Evolutionary conservation across 1,140 invertebrate genomes (phyloP), one percentile per base, ranked within the genome.

Genomic region (Cepaea nemoralis): DNA sequence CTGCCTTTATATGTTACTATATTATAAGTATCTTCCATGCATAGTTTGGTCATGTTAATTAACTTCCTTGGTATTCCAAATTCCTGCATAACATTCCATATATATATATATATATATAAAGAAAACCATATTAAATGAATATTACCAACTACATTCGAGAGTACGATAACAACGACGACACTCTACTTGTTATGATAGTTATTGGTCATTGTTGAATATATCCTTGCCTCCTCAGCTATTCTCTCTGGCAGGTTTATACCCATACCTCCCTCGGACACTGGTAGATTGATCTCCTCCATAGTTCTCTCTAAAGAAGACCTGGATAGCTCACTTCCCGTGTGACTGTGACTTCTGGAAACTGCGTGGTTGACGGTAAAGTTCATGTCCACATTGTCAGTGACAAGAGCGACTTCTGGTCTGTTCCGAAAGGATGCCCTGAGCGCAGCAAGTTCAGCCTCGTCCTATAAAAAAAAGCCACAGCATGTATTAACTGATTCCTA

Each of bases 341-440:
- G 48, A 42, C 63, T 70, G 40, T 79, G 48, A n/a, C 45, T 59
- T 31, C 76, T 75, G 0, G 81, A 40, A 48, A 81, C 40, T 39
- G 84, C 84, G 76, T 83, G 82, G 76, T 85, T 85, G 22, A 85
- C 84, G 5, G 84, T 85, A 66, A 85, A 85, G 76, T 85, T 85
- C 79, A 85, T 76, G 37, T 85, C 82, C 50, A 85, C 82, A 50
- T 85, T 79, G 50, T 79, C 79, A 19, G 84, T 85, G n/a, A 85
- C 84, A 12, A 85, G 66, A n/a, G 84, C 75, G 22, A 85, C 84
- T 45, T 85, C 82, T 14, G 84, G 84, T 48, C 81, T 81, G 37
- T 48, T 42, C 14, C 82, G 78, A 19, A 78, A 35, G 0, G 78
- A 75, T 55, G n/a, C 33, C 31, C 76, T 69, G 27, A 74, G 12